phyloP scores from a whole-genome alignment of 2,888 invertebrate genomes.

The Leucoptera coffeella region DNA sequence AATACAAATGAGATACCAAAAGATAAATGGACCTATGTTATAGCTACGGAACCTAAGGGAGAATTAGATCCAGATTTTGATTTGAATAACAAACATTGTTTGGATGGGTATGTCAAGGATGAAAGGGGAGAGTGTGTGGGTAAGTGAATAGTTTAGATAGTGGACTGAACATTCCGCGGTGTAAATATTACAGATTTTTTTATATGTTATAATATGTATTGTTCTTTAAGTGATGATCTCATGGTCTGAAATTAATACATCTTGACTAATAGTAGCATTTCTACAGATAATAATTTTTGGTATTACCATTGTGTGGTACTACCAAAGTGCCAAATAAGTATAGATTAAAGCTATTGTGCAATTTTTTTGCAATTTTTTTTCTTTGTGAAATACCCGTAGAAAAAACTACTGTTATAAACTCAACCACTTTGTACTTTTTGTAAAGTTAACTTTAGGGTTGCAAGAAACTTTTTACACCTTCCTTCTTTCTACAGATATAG shows the following conservation, averaged over 20 bases:
- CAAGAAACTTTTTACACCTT: not conserved
- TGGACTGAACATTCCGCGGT: too few relatives aligned
- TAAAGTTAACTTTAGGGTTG: not conserved
- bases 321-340: too few relatives aligned
- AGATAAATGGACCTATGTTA: constrained; percentile 18
- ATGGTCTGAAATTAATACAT: too few relatives aligned
- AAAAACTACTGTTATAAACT: not conserved
- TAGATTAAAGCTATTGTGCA: too few relatives aligned
- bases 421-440: not conserved
- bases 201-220: too few relatives aligned
- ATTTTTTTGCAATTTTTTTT: not conserved
- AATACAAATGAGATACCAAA: constrained; percentile 18
- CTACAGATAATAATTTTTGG: too few relatives aligned
- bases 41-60: constrained; percentile 12
- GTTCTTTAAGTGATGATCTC: too few relatives aligned
- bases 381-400: not conserved
- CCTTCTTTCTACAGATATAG: constrained; percentile 53
- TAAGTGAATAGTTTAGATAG: too few relatives aligned
- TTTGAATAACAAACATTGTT: constrained; percentile 26
- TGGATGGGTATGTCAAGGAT: constrained; percentile 50
- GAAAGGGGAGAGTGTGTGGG: constrained; percentile 51
- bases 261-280: too few relatives aligned
- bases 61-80: constrained; percentile 16
- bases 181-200: too few relatives aligned
- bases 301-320: too few relatives aligned